These are phyloP conservation scores for Strigamia transsilvanica DNA, from an alignment of 2,888 invertebrate species.

Conservation along the genomic window DNA sequence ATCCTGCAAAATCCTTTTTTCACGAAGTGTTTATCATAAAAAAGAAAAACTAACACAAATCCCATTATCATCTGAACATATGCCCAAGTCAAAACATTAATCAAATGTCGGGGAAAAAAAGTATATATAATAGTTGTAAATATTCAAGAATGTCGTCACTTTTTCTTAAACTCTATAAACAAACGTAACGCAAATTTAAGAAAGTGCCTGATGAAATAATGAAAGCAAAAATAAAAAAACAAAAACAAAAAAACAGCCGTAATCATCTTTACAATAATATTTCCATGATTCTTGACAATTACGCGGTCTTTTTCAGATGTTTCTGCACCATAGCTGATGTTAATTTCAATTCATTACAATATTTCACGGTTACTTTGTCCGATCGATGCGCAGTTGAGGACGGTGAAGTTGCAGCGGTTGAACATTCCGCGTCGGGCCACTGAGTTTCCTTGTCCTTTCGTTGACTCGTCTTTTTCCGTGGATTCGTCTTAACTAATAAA, in stretches of 20 bases:
- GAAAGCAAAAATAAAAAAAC: neutral
- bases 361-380: conserved; percentile 20
- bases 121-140: conserved; percentile 18
- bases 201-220: conserved; percentile 10
- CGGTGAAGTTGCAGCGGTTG: conserved; percentile 4
- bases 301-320: conserved; percentile 19
- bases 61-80: conserved; percentile 2
- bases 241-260: neutral
- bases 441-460: conserved; percentile 55
- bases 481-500: conserved; percentile 64
- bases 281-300: neutral
- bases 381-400: conserved; percentile 27
- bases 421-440: conserved; percentile 54
- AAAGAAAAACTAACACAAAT: neutral
- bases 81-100: neutral
- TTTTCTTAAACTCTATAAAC: conserved; percentile 30
- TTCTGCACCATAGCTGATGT: conserved; percentile 35
- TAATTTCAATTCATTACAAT: conserved; percentile 40
- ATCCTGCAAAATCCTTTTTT: neutral
- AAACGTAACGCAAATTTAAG: neutral
- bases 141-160: conserved; percentile 12
- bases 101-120: neutral
- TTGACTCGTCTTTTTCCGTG: conserved; percentile 55
- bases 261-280: neutral
- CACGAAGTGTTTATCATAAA: too few relatives aligned